phyloP scores from a whole-genome alignment of 2,113 vertebrate genomes.

The Edolisoma coerulescens region DNA sequence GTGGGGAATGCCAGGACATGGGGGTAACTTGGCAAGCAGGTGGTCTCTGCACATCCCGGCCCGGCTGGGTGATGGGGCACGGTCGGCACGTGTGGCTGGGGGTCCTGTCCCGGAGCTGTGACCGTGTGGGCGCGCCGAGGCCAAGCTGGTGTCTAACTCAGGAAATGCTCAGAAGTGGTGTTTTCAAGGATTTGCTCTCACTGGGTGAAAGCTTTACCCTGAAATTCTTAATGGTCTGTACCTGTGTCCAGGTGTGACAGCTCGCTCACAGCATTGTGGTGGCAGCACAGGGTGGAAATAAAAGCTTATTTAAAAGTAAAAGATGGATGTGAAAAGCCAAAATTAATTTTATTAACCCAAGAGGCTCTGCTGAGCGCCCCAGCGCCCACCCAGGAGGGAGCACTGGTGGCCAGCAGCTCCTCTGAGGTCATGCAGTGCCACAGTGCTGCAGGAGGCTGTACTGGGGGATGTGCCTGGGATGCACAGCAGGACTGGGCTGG shows the following conservation, averaged over 20 bases:
- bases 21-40: background rate
- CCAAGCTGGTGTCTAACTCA: fast-evolving
- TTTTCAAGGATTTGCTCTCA: background rate
- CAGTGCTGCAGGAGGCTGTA: background rate
- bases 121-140: fast-evolving
- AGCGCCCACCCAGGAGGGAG: background rate
- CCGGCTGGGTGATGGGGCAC: fast-evolving
- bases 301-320: background rate
- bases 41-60: fast-evolving
- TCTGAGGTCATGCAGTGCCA: fast-evolving
- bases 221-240: fast-evolving
- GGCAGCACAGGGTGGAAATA: too few relatives aligned
- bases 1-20: fast-evolving
- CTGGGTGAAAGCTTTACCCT: background rate
- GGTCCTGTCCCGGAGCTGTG: fast-evolving
- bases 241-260: background rate
- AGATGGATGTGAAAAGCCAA: background rate
- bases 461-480: background rate
- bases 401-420: fast-evolving
- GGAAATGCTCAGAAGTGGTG: background rate
- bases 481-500: fast-evolving
- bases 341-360: background rate
- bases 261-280: fast-evolving
- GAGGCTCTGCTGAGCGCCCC: fast-evolving
- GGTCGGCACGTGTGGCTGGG: fast-evolving